Conservation (phyloP, 2,797 vertebrate genomes). For the Fistularia tabacaria region DNA sequence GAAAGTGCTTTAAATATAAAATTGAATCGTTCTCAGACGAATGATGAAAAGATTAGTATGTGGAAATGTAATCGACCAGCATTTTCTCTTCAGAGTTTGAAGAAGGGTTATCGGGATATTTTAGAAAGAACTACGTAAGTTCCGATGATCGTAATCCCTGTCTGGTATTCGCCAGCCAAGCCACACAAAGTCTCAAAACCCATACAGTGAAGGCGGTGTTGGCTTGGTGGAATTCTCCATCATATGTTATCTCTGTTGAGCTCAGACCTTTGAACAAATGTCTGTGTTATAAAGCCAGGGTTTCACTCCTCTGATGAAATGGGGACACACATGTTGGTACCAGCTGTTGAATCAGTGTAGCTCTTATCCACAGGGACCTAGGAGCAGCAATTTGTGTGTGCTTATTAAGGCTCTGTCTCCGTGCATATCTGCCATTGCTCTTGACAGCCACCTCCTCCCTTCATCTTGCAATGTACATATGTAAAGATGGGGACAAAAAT, state of each 20-base stretch:
- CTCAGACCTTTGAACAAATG: constrained; percentile 46
- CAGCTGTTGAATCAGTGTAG: constrained; percentile 69
- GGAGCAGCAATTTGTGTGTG: constrained; percentile 39
- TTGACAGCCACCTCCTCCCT: constrained; percentile 42
- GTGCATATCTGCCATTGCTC: constrained; percentile 45
- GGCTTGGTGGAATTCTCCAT: constrained; percentile 4
- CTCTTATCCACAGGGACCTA: constrained; percentile 53
- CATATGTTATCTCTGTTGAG: constrained; percentile 25
- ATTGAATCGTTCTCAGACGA: too few species aligned
- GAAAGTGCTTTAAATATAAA: too few species aligned
- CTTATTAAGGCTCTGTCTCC: constrained; percentile 33
- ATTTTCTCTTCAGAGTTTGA: too few species aligned
- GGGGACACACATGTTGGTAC: constrained; percentile 16
- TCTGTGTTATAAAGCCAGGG: constrained; percentile 53
- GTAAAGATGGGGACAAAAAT: not conserved
- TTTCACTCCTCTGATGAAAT: constrained; percentile 46
- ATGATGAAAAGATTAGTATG: too few species aligned
- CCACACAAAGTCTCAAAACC: not conserved
- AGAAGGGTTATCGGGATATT: too few species aligned
- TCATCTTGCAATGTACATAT: constrained; percentile 27
- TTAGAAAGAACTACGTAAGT: too few species aligned
- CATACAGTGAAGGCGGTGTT: constrained; percentile 24
- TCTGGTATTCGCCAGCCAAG: too few species aligned
- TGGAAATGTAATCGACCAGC: too few species aligned
- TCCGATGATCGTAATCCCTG: too few species aligned